Evolutionary conservation across 1,140 invertebrate genomes (phyloP), one percentile per base, ranked within the genome.

Genomic region (Monomorium pharaonis): DNA sequence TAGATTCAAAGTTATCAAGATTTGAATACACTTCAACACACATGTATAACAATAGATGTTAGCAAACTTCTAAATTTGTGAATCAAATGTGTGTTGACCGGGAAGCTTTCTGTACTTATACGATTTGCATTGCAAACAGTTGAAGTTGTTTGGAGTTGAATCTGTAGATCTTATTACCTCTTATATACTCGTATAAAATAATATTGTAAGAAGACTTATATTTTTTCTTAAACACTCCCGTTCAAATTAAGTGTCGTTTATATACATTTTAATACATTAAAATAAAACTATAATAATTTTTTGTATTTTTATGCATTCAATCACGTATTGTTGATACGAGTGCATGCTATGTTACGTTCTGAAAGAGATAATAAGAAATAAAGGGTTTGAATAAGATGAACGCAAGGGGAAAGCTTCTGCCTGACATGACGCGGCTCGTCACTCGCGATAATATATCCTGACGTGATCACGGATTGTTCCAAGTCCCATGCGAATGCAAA

Each of bases 31-130:
- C 14, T 49, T 51, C 9, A 72, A 70, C 27, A 44, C 51, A 58
- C 33, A 74, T 42, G 49, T 58, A 60, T 30, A 83, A 74, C 49
- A 83, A 77, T 77, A n/a, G 58, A 63, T 51, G 58, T 65, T 69
- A 49, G n/a, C 44, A 65, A 76, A 84, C 47, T 84, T 77, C 51
- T 65, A 62, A 54, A 77, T 84, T 77, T 84, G 81, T 84, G 9
- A 77, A 84, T 84, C 74, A 84, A 77, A 84, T 84, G 56, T 51
- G 33, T 47, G 42, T 84, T 56, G 81, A 77, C 44, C 49, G n/a
- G 58, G 33, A 77, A 51, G 60, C 58, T 84, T 65, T 16, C 18
- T 21, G 21, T 54, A 77, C 47, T 77, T 63, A 51, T 27, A 49
- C 72, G 21, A 84, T 77, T 49, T 84, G 58, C 72, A 84, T 84